These are phyloP conservation scores for Protobothrops flavoviridis DNA, from an alignment of 2,113 vertebrate genomes.

Conservation along the genomic window DNA sequence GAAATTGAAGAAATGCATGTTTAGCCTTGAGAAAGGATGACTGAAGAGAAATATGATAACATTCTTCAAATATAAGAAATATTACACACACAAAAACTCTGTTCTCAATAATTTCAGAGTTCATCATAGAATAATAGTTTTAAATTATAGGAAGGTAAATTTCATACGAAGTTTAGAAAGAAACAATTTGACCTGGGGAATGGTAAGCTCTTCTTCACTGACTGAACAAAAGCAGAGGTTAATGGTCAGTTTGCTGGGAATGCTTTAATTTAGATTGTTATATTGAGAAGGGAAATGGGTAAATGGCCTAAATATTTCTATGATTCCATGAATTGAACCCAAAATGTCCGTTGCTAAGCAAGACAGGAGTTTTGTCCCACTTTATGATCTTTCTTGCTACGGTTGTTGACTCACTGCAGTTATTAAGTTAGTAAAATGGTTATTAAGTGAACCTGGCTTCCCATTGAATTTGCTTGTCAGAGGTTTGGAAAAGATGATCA, in stretches of 20 bases:
- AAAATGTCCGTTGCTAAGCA: background rate
- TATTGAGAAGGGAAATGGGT: background rate
- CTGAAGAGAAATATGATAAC: background rate
- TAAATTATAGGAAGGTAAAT: background rate
- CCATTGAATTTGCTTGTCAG: no score
- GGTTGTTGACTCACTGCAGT: no score
- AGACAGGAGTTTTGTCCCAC: no score
- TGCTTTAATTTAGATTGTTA: background rate
- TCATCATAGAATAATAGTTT: background rate
- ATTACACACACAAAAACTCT: background rate
- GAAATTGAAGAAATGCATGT: background rate
- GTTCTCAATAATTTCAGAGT: background rate
- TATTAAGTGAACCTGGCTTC: no score
- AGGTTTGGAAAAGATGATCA: background rate
- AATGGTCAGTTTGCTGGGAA: background rate
- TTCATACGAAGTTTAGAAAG: background rate
- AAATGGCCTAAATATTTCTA: background rate
- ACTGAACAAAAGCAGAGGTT: background rate
- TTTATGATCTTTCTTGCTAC: no score
- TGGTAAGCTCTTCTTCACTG: background rate
- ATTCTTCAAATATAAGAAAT: background rate
- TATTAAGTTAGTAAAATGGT: no score
- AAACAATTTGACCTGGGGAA: background rate
- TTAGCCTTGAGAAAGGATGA: background rate
- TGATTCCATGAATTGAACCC: background rate